Conservation (phyloP, 1,140 invertebrate genomes). For the Nasonia longicornis region DNA sequence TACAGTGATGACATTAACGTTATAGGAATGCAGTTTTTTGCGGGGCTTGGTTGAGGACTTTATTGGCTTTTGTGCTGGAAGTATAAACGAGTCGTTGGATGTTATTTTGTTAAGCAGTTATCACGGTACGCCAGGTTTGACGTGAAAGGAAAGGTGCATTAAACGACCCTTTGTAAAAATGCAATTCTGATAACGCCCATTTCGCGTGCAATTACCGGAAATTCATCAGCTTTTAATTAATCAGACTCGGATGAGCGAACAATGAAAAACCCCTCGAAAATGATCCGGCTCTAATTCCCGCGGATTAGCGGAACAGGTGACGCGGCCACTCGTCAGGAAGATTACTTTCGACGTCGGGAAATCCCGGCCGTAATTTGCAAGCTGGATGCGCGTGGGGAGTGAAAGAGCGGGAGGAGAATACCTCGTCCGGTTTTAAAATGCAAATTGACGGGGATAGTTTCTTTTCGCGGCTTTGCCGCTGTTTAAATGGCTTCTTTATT, state of each 20-base stretch:
- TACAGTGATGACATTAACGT: not conserved
- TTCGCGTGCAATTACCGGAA: too few relatives aligned
- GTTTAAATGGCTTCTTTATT: too few relatives aligned
- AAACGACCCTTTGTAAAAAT: too few relatives aligned
- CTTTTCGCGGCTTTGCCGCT: too few relatives aligned
- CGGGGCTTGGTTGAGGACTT: not conserved
- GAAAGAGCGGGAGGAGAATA: too few relatives aligned
- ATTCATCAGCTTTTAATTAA: not conserved
- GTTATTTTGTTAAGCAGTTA: too few relatives aligned
- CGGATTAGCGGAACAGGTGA: not conserved
- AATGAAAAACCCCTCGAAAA: not conserved
- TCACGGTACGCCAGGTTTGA: too few relatives aligned
- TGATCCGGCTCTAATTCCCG: not conserved
- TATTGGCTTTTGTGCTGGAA: not conserved
- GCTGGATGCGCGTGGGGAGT: not conserved
- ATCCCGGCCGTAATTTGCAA: conserved; percentile 38
- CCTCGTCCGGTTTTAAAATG: conserved; percentile 2
- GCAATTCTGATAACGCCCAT: too few relatives aligned
- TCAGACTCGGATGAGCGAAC: not conserved
- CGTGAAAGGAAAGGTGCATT: too few relatives aligned
- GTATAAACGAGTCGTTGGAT: too few relatives aligned
- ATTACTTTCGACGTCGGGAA: conserved; percentile 11
- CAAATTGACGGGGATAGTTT: conserved; percentile 11
- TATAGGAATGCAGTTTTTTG: not conserved
- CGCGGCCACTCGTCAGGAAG: not conserved